phyloP scores from a whole-genome alignment of 2,888 invertebrate genomes.

The Andrena trimmerana region DNA sequence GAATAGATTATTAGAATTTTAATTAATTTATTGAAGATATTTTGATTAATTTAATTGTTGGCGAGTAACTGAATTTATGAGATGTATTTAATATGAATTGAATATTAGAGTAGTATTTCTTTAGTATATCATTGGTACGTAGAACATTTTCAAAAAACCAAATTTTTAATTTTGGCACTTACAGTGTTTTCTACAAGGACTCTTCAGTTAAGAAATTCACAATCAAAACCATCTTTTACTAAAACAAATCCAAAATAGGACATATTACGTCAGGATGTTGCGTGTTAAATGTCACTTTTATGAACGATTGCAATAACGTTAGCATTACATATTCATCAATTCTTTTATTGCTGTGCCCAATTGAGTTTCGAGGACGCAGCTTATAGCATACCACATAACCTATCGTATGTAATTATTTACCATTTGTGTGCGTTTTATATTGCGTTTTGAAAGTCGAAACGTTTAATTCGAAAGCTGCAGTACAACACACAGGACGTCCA shows the following conservation, averaged over 20 bases:
- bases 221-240: neutral
- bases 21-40: too few relatives aligned
- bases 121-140: too few relatives aligned
- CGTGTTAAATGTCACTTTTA: neutral
- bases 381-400: neutral
- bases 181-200: too few relatives aligned
- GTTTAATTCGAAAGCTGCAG: neutral
- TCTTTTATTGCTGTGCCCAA: neutral
- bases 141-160: too few relatives aligned
- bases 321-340: neutral
- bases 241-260: neutral
- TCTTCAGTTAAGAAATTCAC: too few relatives aligned
- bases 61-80: too few relatives aligned
- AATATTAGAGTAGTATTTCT: too few relatives aligned
- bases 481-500: too few relatives aligned
- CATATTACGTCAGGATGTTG: neutral
- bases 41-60: too few relatives aligned
- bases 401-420: neutral
- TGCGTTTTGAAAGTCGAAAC: slow-evolving; percentile 1
- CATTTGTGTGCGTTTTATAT: neutral
- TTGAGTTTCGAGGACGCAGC: neutral
- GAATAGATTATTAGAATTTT: too few relatives aligned
- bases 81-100: too few relatives aligned
- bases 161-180: too few relatives aligned
- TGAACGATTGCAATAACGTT: neutral